Conservation (phyloP, 2,888 invertebrate genomes). For the Lepidochrysops patricia region DNA sequence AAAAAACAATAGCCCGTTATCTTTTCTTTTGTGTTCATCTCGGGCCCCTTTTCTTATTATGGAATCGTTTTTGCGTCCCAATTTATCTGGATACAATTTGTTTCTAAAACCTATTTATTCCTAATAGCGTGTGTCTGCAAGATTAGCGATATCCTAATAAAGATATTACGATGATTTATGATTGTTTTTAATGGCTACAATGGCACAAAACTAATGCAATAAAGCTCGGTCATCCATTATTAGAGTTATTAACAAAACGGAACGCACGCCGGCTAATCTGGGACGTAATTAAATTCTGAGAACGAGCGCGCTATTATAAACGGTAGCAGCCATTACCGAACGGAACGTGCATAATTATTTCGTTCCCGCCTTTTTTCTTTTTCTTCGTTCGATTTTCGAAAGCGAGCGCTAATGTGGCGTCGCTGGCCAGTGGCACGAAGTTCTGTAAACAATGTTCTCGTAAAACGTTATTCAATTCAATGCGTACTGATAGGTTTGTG, state of each 20-base stretch:
- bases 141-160: background rate
- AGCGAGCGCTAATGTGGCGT: slow-evolving; percentile 62
- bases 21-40: slow-evolving; percentile 74
- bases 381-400: slow-evolving; percentile 64
- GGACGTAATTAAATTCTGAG: slow-evolving; percentile 71
- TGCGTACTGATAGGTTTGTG: slow-evolving; percentile 51
- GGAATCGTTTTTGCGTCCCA: slow-evolving; percentile 57
- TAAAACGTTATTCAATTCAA: slow-evolving; percentile 67
- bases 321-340: slow-evolving; percentile 72
- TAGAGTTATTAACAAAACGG: slow-evolving; percentile 70
- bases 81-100: slow-evolving; percentile 72
- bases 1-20: slow-evolving; percentile 72
- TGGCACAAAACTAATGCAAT: slow-evolving; percentile 30
- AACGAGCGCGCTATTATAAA: slow-evolving; percentile 72
- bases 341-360: slow-evolving; percentile 74
- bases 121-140: background rate
- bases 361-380: slow-evolving; percentile 65
- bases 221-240: slow-evolving; percentile 62
- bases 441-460: slow-evolving; percentile 68
- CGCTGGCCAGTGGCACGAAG: slow-evolving; percentile 60
- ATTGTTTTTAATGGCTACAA: background rate
- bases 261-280: slow-evolving; percentile 66
- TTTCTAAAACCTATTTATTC: slow-evolving; percentile 47
- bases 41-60: slow-evolving; percentile 68
- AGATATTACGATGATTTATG: background rate